Conservation (phyloP, 2,113 vertebrate genomes). For the Nicator chloris region DNA sequence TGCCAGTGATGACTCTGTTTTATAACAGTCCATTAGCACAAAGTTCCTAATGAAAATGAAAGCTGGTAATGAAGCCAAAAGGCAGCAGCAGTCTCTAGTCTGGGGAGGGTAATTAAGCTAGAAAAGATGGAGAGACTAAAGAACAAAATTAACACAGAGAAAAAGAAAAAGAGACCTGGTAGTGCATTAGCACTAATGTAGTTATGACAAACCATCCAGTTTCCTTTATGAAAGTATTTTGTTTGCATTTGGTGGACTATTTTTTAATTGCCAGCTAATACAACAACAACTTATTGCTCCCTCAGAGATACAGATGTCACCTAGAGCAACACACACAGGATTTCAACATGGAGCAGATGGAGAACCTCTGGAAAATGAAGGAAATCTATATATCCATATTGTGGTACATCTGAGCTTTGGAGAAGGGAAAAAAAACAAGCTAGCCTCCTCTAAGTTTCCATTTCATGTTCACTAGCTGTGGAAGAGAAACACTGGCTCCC, state of each 20-base stretch:
- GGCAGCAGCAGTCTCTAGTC: constrained; percentile 65
- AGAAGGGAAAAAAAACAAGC: neutral
- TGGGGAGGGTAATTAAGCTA: constrained; percentile 70
- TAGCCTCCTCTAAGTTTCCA: neutral
- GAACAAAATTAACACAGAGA: constrained; percentile 68
- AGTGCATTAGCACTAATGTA: constrained; percentile 52
- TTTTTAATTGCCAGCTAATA: constrained; percentile 22
- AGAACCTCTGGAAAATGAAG: neutral
- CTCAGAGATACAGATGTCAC: constrained; percentile 22
- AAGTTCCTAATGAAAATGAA: constrained; percentile 81
- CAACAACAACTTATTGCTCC: constrained; percentile 3
- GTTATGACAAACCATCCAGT: constrained; percentile 33
- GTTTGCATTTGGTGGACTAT: neutral
- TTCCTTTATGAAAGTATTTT: constrained; percentile 16
- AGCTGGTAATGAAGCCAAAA: constrained; percentile 77
- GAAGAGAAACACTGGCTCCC: neutral
- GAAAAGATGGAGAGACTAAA: constrained; percentile 18
- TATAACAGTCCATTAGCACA: constrained; percentile 73
- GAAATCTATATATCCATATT: neutral
- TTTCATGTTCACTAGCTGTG: neutral
- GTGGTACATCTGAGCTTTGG: neutral
- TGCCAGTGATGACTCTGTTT: constrained; percentile 69
- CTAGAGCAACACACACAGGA: neutral
- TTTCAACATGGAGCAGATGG: neutral
- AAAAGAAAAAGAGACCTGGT: constrained; percentile 51